Conservation (phyloP, 2,113 vertebrate species). For the Strigops habroptila region DNA sequence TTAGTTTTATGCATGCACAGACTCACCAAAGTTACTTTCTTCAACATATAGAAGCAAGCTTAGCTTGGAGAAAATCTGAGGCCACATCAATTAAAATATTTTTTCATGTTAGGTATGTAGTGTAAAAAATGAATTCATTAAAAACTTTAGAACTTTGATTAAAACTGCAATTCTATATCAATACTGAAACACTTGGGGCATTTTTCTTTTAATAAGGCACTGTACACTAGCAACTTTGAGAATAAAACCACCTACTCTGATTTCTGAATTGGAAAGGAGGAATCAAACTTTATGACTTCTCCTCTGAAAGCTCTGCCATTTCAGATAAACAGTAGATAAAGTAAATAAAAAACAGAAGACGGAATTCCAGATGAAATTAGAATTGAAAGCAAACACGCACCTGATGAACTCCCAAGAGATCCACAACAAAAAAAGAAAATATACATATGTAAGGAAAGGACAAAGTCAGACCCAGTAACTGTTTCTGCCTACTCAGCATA, state of each 20-base stretch:
- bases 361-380: neutral
- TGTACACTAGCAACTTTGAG: neutral
- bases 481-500: neutral
- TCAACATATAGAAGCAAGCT: neutral
- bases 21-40: neutral
- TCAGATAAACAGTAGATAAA: neutral
- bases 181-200: neutral
- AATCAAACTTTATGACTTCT: neutral
- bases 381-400: neutral
- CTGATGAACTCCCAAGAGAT: neutral
- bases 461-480: neutral
- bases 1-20: neutral
- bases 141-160: neutral
- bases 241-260: neutral
- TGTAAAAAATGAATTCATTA: neutral
- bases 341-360: neutral
- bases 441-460: neutral
- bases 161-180: neutral
- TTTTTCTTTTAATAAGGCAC: neutral
- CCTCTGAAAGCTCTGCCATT: neutral
- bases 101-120: neutral
- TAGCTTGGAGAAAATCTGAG: neutral
- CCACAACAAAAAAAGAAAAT: neutral
- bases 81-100: neutral
- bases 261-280: neutral